Base-by-base conservation (phyloP, 2,888 invertebrate genomes). In the Xylocampa areola region DNA sequence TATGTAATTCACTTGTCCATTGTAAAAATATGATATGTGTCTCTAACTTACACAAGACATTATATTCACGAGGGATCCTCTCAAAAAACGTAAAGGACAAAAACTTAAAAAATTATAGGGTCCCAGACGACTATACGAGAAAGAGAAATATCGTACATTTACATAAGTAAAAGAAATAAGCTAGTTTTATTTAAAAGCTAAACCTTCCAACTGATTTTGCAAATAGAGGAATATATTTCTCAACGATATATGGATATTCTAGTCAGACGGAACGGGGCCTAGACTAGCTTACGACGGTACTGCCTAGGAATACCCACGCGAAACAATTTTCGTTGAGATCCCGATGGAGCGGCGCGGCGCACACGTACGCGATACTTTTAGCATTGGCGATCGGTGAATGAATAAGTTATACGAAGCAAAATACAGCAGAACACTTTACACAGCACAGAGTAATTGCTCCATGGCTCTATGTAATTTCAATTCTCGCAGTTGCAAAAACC, bases 61-160 rank as follows among this genome's bases (percentile, higher is more conserved):
- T 71, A 21, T 36, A 33, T 41, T 59, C 72, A 35, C 60, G 0
- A 8, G 67, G 30, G 65, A 59, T n/a, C 68, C 29, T 25, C 21
- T 49, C n/a, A 49, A 72, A 48, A 67, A 49, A 58, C 50, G 72
- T 72, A 66, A 67, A 71, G 49, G 49, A 65, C 65, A 57, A 66
- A 35, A 67, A 21, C 29, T 32, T n/a, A 72, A 71, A 68, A 65
- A 66, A 66, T 71, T 67, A 67, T 67, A 72, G 67, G 72, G 67
- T 68, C 41, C 72, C 45, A 11, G 45, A 7, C 68, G 67, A 49
- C 41, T 44, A 37, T 45, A 45, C 44, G 45, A 45, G 29, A 47
- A 32, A 52, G 57, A 68, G 33, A 55, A 65, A 54, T 49, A 61
- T n/a, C n/a, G n/a, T n/a, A n/a, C n/a, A n/a, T n/a, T n/a, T n/a